Base-by-base conservation (phyloP, 2,888 invertebrate species). In the Athalia rosae region DNA sequence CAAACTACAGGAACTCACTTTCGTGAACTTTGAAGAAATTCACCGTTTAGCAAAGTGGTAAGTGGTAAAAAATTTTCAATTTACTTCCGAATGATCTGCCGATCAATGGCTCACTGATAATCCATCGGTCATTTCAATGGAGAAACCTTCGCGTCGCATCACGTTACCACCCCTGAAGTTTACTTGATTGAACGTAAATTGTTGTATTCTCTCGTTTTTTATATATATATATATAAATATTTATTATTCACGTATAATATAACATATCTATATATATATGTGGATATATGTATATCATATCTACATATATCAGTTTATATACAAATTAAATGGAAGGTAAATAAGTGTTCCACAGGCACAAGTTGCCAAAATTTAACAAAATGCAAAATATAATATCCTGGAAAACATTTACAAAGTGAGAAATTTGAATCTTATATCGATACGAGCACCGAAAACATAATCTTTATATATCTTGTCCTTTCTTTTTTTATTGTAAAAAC, bases 291-390 rank as follows among this genome's bases (percentile, higher is more conserved):
- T 79, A 62, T 76, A 76, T 76, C 81, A 83, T 82, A 81, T 80
- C 58, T 77, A 79, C 79, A 80, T 79, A 79, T 78, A 80, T 56
- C 77, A 79, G 63, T 81, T 80, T 83, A 81, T 81, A 83, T 83
- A 85, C 82, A 84, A 79, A 80, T 84, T 77, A 81, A 83, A 83
- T 85, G 84, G 84, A 85, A 85, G 81, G 81, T 85, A 84, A 82
- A 86, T 86, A 86, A 87, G 83, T 88, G 89, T 89, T 90, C 90
- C 90, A 90, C 90, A 89, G 90, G 89, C 90, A 89, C 90, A 90
- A 89, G 89, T 89, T 89, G 89, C 88, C 88, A 88, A 87, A 80
- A 81, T 80, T 79, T 80, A 81, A 82, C 78, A 84, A 84, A 85
- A 83, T 84, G 84, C 80, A 84, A 84, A 82, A 82, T 76, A 79